Conservation (phyloP, 2,113 vertebrate species). For the Neopipo cinnamomea region DNA sequence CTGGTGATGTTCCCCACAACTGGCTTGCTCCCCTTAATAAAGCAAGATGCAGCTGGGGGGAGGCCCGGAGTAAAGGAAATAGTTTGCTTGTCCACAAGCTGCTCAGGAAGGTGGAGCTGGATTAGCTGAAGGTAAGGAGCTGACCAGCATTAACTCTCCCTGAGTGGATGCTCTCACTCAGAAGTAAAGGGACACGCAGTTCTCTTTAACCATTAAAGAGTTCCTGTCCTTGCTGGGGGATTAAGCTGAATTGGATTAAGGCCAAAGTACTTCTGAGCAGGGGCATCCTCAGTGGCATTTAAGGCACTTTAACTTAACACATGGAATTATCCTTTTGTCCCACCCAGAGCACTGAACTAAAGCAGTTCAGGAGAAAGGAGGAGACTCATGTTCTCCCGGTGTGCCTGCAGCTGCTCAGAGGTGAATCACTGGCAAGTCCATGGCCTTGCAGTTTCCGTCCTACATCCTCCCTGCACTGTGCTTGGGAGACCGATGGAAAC, state of each 20-base stretch:
- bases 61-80: background rate
- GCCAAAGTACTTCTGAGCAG: slow-evolving; percentile 1
- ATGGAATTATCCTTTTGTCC: background rate
- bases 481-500: background rate
- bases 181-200: background rate
- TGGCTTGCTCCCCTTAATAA: background rate
- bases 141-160: background rate
- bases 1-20: background rate
- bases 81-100: background rate
- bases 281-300: slow-evolving; percentile 17
- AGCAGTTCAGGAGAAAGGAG: background rate
- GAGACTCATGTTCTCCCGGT: background rate
- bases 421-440: background rate
- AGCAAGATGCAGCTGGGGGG: background rate
- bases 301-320: slow-evolving; percentile 14
- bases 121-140: background rate
- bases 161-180: background rate
- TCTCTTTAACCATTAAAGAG: slow-evolving; percentile 41
- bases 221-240: slow-evolving; percentile 2
- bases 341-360: background rate
- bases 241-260: slow-evolving; percentile 24
- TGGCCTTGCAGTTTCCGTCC: background rate
- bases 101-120: background rate
- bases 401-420: background rate
- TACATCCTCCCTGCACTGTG: rapidly evolving